phyloP scores from a whole-genome alignment of 2,113 vertebrate species.

The Phrynosoma platyrhinos region DNA sequence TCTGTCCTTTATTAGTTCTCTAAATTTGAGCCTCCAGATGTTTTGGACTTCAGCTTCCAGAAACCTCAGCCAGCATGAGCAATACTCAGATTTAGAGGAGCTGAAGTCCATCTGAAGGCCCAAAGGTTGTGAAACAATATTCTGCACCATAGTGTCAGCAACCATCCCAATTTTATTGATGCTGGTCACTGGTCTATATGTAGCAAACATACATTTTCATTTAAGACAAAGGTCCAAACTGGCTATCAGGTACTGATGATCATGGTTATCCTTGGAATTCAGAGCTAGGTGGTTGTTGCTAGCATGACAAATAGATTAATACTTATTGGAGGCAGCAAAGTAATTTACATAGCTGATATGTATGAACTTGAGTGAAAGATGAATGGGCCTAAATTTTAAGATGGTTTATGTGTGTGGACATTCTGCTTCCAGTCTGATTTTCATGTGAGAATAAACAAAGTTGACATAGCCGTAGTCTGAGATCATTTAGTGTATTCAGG shows the following conservation, averaged over 20 bases:
- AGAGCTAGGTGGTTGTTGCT: too few relatives aligned
- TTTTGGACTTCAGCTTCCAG: too few relatives aligned
- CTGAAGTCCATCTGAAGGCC: too few relatives aligned
- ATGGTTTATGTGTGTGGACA: neutral
- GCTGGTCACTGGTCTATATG: neutral
- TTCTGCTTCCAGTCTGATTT: neutral
- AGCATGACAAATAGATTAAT: too few relatives aligned
- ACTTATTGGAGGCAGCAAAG: neutral
- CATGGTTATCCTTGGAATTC: neutral
- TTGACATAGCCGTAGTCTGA: neutral
- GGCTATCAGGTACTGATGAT: neutral
- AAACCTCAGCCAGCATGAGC: too few relatives aligned
- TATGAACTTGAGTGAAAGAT: neutral
- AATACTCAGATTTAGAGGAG: too few relatives aligned
- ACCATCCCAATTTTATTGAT: neutral
- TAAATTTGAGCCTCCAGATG: too few relatives aligned
- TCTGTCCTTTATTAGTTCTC: too few relatives aligned
- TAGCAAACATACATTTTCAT: neutral
- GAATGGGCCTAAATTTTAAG: neutral
- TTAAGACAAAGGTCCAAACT: neutral
- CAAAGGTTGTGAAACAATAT: too few relatives aligned
- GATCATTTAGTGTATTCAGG: neutral
- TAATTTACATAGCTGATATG: neutral
- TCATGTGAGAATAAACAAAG: neutral
- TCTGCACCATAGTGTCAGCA: too few relatives aligned